Evolutionary conservation across 2,113 vertebrate species (phyloP), one percentile per base, ranked within the genome.

Genomic region (Anhinga rufa): DNA sequence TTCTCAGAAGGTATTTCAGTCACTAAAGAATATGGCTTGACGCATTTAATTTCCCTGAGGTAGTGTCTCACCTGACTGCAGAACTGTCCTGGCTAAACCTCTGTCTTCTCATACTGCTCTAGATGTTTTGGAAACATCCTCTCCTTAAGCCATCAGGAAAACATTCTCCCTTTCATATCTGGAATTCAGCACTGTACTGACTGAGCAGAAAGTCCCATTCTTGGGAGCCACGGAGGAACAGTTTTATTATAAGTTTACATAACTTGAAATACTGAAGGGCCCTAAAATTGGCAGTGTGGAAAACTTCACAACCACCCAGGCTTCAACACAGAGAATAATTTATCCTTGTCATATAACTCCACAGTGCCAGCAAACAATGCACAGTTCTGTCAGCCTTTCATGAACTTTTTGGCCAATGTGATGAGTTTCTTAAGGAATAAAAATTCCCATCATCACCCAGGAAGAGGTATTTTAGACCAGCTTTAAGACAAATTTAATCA

Each of bases 171-270:
- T 80, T 94, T 91, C 1, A 0, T 71, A 78, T 58, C 87, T 89
- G 82, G 91, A 95, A 90, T 86, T 74, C 64, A 88, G 62, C 62
- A 42, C 26, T 85, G 29, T 44, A 49, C 60, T 80, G 48, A 62
- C 8, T 72, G 60, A 96, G 70, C 62, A 95, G 71, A 49, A 90
- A 96, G 57, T 57, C 88, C 42, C 75, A 65, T 91, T 77, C 81
- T 77, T 69, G 22, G 62, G 51, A 80, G 84, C 68, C 90, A 83
- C 87, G 76, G 48, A 91, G 54, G 62, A 95, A 61, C 58, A 86
- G 58, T 92, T 92, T 93, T 96, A 95, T 95, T 93, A 15, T 55
- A 79, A 82, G 75, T 95, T 93, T 95, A 94, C 7, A 16, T 91
- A 90, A 92, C 54, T 77, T 74, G 66, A 95, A 93, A 93, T 93